Percentiles rank a stretch among this genome's conserved stretches.
Evolutionary conservation across 2,113 vertebrate genomes (phyloP).

Genomic region (Dolichotis patagonum): DNA sequence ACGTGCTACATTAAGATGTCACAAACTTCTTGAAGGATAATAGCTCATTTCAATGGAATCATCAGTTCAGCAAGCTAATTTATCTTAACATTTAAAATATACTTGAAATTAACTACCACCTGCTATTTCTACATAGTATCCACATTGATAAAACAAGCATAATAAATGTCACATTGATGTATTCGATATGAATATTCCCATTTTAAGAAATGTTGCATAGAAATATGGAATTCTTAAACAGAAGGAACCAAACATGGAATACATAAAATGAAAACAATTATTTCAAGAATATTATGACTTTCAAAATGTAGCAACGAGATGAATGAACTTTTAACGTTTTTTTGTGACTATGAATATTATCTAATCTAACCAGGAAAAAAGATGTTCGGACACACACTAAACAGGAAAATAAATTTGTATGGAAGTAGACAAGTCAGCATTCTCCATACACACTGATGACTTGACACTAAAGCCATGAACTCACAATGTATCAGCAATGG

Average conservation of each 20-base stretch:
- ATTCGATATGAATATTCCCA: constrained; percentile 74
- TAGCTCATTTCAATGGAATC: constrained; percentile 75
- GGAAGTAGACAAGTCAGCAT: not conserved
- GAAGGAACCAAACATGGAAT: not conserved
- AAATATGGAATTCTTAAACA: not conserved
- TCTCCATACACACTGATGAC: not conserved
- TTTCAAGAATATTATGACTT: not conserved
- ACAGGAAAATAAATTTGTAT: not conserved
- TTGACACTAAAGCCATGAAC: not conserved
- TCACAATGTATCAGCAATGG: not conserved
- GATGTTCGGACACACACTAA: not conserved
- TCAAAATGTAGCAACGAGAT: not conserved
- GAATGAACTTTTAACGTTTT: not conserved
- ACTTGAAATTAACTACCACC: constrained; percentile 74
- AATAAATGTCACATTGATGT: constrained; percentile 77
- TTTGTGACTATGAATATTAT: not conserved
- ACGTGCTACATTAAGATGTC: constrained; percentile 61
- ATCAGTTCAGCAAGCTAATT: constrained; percentile 70
- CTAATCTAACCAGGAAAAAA: not conserved
- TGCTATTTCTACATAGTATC: constrained; percentile 74
- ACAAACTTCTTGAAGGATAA: constrained; percentile 70
- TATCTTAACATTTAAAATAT: constrained; percentile 76
- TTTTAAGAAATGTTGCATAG: constrained; percentile 61
- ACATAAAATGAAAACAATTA: not conserved
- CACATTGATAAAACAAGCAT: constrained; percentile 70